Conservation (phyloP, 2,797 vertebrate species). For the Taeniopygia guttata region DNA sequence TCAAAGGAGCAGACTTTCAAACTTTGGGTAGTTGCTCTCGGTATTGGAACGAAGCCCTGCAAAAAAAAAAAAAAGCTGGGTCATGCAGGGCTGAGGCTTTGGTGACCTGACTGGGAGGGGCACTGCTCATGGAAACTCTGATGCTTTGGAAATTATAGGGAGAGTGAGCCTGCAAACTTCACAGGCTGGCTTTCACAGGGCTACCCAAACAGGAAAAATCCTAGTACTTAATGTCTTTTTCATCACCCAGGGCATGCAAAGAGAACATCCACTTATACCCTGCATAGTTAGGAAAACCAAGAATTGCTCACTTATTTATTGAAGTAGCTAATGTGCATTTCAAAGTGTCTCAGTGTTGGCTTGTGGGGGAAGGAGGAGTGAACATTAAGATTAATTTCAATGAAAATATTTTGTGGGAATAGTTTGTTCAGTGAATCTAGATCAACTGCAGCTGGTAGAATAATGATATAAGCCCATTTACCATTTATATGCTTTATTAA, state of each 20-base stretch:
- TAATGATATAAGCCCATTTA: not conserved
- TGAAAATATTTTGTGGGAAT: conserved; percentile 20
- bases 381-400: not conserved
- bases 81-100: not conserved
- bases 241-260: not conserved
- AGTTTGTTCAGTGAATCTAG: not conserved
- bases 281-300: conserved; percentile 11
- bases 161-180: not conserved
- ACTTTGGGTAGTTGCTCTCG: not conserved
- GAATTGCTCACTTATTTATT: conserved; percentile 27
- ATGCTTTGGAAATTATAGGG: not conserved
- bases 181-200: not conserved
- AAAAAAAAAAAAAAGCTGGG: not conserved
- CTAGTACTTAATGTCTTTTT: conserved; percentile 2
- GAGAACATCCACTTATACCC: conserved; percentile 2
- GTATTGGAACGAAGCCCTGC: not conserved
- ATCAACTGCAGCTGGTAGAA: not conserved
- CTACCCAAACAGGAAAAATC: conserved; percentile 43
- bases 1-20: conserved; percentile 1
- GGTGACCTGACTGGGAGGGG: not conserved
- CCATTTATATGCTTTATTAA: conserved; percentile 17
- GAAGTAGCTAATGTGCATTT: conserved; percentile 14
- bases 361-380: not conserved
- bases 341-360: not conserved
- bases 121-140: conserved; percentile 36